These are phyloP conservation scores for Labeo calbasu DNA, from an alignment of 2,797 vertebrate species.

Conservation along the genomic window DNA sequence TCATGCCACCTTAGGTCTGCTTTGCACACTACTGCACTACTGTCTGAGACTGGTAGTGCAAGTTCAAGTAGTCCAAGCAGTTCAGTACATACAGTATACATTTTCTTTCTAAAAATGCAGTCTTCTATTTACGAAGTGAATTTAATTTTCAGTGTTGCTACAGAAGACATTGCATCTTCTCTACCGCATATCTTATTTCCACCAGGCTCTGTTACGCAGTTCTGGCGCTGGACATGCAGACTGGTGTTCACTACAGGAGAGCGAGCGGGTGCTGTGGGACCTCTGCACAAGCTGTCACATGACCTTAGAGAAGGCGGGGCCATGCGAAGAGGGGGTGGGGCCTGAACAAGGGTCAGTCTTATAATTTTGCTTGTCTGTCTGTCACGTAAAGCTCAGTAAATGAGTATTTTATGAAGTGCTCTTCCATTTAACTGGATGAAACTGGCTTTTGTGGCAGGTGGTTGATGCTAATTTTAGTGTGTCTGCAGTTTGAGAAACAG, in stretches of 20 bases:
- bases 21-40: background rate
- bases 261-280: conserved; percentile 70
- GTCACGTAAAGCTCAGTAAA: background rate
- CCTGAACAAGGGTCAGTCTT: conserved; percentile 64
- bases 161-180: background rate
- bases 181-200: background rate
- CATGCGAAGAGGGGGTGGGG: conserved; percentile 66
- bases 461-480: conserved; percentile 47
- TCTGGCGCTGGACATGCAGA: conserved; percentile 77
- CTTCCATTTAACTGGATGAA: conserved; percentile 9
- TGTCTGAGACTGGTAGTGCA: background rate
- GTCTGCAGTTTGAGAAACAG: conserved; percentile 56
- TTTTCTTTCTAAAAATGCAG: conserved; percentile 11
- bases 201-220: conserved; percentile 76
- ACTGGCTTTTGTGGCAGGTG: conserved; percentile 25
- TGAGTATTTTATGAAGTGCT: background rate
- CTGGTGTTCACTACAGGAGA: conserved; percentile 75
- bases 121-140: background rate
- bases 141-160: background rate
- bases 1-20: background rate
- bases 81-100: background rate
- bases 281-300: conserved; percentile 73
- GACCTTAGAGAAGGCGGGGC: conserved; percentile 73
- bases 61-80: background rate
- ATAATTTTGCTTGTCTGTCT: background rate